Base-by-base conservation (phyloP, 2,113 vertebrate species). In the Paradisaea rubra region DNA sequence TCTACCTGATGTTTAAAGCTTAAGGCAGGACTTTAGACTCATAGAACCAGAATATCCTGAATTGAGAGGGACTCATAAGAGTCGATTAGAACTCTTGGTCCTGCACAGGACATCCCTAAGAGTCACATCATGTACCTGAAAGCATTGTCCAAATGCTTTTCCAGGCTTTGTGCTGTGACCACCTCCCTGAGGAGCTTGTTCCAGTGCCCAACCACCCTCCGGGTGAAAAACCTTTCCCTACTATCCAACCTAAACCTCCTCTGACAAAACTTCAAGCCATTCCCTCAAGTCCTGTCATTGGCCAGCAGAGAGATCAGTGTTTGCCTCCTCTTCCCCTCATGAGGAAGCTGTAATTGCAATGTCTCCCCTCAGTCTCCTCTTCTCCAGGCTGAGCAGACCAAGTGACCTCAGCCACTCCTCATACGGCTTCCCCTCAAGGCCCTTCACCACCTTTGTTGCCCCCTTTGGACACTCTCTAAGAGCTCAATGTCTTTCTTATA, bases 391-490 rank as follows among this genome's bases (percentile, higher is more conserved):
- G 41, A 71, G 18, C 11, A 53, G 18, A 61, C 11, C 18, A 45
- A 53, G 33, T 23, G 39, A 18, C 5, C 4, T 45, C 54, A 60
- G 22, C 18, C 1, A 1, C 3, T 77, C 28, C 6, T 28, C 12
- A 52, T 1, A 39, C 0, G 1, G 2, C 2, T 53, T 45, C 12
- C 0, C 8, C 22, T 86, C 23, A 33, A n/a, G 8, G 4, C 22
- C 7, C 15, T 53, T 78, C 28, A 45, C 3, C 47, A 20, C 17
- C 8, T 6, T n/a, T 5, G 10, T 35, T 2, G 2, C 8, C 15
- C 3, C 13, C 3, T 65, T 30, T 65, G 19, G 8, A 65, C 4
- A 13, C 5, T 3, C 4, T 54, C 27, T 47, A 17, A 44, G 3
- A 22, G 27, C 37, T 37, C 37, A 37, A 37, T 37, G 37, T 37